Conservation (phyloP, 2,113 vertebrate genomes). For the Bubo scandiacus region DNA sequence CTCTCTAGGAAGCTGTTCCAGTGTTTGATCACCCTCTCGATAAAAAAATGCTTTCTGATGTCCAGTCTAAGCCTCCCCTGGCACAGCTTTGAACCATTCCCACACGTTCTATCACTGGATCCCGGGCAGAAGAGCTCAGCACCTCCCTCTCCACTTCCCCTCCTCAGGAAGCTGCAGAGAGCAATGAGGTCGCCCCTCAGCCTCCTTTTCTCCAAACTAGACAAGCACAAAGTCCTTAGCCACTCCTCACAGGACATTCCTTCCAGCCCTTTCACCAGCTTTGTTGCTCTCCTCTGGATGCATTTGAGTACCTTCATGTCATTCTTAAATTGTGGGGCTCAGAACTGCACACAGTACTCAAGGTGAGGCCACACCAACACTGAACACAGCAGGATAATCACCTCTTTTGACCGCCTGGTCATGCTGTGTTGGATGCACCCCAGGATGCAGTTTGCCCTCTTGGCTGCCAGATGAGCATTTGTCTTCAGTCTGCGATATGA, state of each 20-base stretch:
- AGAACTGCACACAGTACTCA: neutral
- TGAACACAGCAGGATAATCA: neutral
- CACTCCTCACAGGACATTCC: neutral
- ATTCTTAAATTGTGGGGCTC: neutral
- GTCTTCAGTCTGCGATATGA: rapidly evolving
- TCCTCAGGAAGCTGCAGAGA: neutral
- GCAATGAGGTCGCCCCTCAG: no score
- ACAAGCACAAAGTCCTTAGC: neutral
- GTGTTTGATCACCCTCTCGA: neutral
- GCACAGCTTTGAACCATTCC: neutral
- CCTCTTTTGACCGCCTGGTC: neutral
- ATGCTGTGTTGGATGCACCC: neutral
- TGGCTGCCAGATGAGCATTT: neutral
- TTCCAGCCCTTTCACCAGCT: neutral
- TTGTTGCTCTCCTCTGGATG: neutral
- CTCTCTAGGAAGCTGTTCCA: neutral
- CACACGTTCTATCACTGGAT: rapidly evolving
- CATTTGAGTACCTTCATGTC: neutral
- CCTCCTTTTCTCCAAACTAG: neutral
- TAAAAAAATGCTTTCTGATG: neutral
- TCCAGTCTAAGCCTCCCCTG: neutral
- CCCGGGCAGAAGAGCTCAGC: neutral
- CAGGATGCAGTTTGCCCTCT: neutral
- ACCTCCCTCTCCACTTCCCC: neutral
- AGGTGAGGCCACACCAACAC: neutral